Conservation (phyloP, 2,888 invertebrate genomes). For the Julus scanicus region DNA sequence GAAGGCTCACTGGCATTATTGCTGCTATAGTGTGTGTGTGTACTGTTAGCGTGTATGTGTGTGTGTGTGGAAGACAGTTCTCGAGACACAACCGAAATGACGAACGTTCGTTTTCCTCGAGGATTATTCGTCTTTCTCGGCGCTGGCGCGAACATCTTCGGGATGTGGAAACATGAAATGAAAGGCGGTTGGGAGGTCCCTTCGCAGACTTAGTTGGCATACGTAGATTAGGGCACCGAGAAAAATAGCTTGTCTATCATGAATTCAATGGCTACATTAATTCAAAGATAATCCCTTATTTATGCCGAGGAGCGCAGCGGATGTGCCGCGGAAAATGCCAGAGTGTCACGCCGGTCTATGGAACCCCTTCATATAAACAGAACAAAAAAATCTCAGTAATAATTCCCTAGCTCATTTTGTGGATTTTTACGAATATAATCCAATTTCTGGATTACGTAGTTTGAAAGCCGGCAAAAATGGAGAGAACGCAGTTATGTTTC, state of each 20-base stretch:
- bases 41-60: no score
- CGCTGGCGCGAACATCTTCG: background rate
- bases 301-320: background rate
- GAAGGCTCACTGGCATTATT: background rate
- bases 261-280: constrained; percentile 33
- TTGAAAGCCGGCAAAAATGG: background rate
- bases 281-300: constrained; percentile 33
- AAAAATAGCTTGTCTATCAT: constrained; percentile 5
- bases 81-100: background rate
- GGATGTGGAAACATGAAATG: background rate
- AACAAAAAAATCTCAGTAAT: background rate
- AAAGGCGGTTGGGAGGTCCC: background rate
- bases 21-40: background rate
- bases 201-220: constrained; percentile 4
- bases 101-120: constrained; percentile 13
- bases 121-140: background rate
- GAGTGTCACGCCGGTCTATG: background rate
- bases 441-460: background rate
- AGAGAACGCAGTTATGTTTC: background rate
- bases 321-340: background rate
- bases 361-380: background rate
- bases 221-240: background rate
- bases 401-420: constrained; percentile 14
- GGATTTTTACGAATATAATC: background rate
- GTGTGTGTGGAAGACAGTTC: background rate